These are phyloP conservation scores for Synergus umbraculus DNA, from an alignment of 2,888 invertebrate genomes.

Conservation along the genomic window DNA sequence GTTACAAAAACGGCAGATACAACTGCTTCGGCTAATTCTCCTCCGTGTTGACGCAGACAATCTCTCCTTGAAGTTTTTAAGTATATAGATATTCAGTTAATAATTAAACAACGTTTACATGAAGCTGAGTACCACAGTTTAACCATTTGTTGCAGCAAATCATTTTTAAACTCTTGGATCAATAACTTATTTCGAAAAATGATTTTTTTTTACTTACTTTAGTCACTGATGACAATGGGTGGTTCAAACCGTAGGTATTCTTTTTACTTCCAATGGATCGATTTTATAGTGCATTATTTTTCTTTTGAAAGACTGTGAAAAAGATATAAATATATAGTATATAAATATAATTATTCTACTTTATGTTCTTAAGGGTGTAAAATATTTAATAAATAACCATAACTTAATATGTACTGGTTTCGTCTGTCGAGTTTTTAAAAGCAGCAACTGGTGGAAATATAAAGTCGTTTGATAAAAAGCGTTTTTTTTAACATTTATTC, in stretches of 20 bases:
- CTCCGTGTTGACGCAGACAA: conserved; percentile 70
- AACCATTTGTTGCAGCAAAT: neutral
- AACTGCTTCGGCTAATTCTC: conserved; percentile 66
- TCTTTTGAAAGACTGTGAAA: conserved; percentile 28
- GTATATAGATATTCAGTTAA: neutral
- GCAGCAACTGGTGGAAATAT: neutral
- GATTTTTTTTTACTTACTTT: conserved; percentile 27
- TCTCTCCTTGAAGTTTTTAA: conserved; percentile 15
- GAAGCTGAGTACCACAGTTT: neutral
- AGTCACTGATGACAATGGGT: conserved; percentile 31
- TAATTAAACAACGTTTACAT: neutral
- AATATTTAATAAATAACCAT: conserved; percentile 33
- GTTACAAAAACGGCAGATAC: conserved; percentile 59
- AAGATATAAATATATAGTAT: conserved; percentile 10
- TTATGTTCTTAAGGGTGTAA: conserved; percentile 8
- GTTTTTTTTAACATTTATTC: neutral
- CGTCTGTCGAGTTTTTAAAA: neutral
- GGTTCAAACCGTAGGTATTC: neutral
- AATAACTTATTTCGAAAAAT: neutral
- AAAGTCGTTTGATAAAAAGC: neutral
- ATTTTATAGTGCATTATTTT: conserved; percentile 16
- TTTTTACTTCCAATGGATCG: conserved; percentile 1
- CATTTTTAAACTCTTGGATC: neutral
- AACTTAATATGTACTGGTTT: neutral
- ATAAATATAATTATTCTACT: conserved; percentile 30